Conservation (phyloP, 2,888 invertebrate genomes). For the Sialis fuliginosa region DNA sequence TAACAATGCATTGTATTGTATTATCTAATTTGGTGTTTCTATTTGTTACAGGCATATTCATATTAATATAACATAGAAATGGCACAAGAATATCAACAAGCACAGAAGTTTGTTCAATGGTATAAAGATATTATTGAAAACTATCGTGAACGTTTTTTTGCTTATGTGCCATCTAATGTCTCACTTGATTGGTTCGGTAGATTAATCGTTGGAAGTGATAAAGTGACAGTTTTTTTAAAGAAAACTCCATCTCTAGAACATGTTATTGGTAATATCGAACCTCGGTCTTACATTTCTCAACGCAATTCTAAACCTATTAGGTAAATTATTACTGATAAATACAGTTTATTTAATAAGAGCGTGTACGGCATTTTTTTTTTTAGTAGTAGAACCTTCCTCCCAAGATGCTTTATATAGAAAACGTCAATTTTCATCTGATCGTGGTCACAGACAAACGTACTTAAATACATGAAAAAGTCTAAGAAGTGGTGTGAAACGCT, state of each 20-base stretch:
- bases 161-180: conserved; percentile 22
- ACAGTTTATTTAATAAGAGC: not conserved
- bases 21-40: not conserved
- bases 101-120: conserved; percentile 19
- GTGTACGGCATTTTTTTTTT: not conserved
- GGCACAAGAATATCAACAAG: conserved; percentile 16
- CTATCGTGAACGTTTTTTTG: conserved; percentile 16
- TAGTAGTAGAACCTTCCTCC: too few species aligned
- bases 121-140: conserved; percentile 22
- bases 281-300: conserved; percentile 7
- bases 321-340: not conserved
- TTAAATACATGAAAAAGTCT: too few species aligned
- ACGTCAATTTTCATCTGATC: not conserved
- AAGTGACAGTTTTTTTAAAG: conserved; percentile 36
- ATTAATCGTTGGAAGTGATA: conserved; percentile 36
- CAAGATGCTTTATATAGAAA: not conserved
- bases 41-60: not conserved
- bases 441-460: not conserved
- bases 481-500: too few species aligned
- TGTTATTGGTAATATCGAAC: conserved; percentile 28
- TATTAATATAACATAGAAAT: conserved; percentile 4
- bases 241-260: conserved; percentile 33
- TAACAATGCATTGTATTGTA: not conserved
- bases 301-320: conserved; percentile 2
- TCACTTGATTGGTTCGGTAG: conserved; percentile 46